Evolutionary conservation across 1,140 invertebrate genomes (phyloP), one percentile per base, ranked within the genome.

Genomic region (Bombus confusus): DNA sequence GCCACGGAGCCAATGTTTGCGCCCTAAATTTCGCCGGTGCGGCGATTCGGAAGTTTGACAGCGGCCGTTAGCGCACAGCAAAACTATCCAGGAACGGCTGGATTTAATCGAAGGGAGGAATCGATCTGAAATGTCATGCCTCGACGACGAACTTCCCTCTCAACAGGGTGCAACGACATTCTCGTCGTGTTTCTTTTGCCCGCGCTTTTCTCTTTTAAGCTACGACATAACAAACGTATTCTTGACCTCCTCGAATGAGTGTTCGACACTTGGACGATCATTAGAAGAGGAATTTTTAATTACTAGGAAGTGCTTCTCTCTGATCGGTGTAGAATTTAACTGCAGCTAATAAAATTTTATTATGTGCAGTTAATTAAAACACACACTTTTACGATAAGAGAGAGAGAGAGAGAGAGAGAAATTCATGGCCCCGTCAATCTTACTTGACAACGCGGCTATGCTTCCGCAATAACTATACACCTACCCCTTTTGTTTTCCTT

Each of bases 1-100:
- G 43, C n/a, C 41, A 31, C 31, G 73, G n/a, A 52, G 71, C 57
- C 85, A 84, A 68, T 82, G 69, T 88, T 89, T 86, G 87, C 79
- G n/a, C 43, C 52, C 31, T 83, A 87, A 83, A 78, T 84, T 87
- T 75, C 57, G 80, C 37, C 66, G 37, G 28, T 71, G 13, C 68
- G 47, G 39, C 37, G 64, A 82, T 52, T 64, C 28, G 62, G 62
- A 77, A 77, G 41, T 83, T 78, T 74, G 34, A 78, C 34, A 47
- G 41, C n/a, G 62, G 9, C 71, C 3, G 71, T 37, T 64, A 47
- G 31, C 57, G 71, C 41, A 31, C 18, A 1, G 41, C 18, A 47
- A 82, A 82, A 43, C 57, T 64, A 47, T 75, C 72, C 22, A 22
- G 41, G 66, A n/a, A 31, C 34, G 43, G 73, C 3, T 64, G 71